Conservation (phyloP, 2,797 vertebrate genomes). For the Cichlasoma orientale region DNA sequence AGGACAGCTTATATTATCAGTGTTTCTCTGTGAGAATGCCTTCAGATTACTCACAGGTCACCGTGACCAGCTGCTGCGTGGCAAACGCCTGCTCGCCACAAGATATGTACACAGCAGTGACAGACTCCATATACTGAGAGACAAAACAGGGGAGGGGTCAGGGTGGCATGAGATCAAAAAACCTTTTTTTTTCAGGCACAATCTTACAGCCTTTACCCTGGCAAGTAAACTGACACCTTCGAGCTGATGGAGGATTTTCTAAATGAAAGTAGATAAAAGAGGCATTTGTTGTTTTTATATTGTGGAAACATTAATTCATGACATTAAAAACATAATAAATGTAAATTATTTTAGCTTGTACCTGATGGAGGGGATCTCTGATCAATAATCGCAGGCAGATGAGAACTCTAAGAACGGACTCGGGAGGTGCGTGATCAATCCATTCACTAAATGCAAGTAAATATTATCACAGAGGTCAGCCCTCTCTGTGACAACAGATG, state of each 20-base stretch:
- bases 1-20: not conserved
- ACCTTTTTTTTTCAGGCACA: not conserved
- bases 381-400: slow-evolving; percentile 88
- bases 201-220: slow-evolving; percentile 76
- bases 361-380: slow-evolving; percentile 88
- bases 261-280: slow-evolving; percentile 20
- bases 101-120: slow-evolving; percentile 78
- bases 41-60: slow-evolving; percentile 83
- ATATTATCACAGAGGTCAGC: not conserved
- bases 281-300: not conserved
- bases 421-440: slow-evolving; percentile 79
- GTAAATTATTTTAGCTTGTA: slow-evolving; percentile 52
- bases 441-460: slow-evolving; percentile 78
- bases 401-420: slow-evolving; percentile 85
- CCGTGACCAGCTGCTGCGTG: slow-evolving; percentile 85
- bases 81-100: slow-evolving; percentile 80
- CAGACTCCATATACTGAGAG: slow-evolving; percentile 84
- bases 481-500: not conserved
- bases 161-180: not conserved
- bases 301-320: not conserved
- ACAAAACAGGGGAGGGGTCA: not conserved
- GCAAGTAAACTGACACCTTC: slow-evolving; percentile 82
- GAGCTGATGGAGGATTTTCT: slow-evolving; percentile 86
- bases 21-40: not conserved
- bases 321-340: not conserved